These are phyloP conservation scores for Caenorhabditis wallacei DNA, from an alignment of 2,888 invertebrate species.

Conservation along the genomic window DNA sequence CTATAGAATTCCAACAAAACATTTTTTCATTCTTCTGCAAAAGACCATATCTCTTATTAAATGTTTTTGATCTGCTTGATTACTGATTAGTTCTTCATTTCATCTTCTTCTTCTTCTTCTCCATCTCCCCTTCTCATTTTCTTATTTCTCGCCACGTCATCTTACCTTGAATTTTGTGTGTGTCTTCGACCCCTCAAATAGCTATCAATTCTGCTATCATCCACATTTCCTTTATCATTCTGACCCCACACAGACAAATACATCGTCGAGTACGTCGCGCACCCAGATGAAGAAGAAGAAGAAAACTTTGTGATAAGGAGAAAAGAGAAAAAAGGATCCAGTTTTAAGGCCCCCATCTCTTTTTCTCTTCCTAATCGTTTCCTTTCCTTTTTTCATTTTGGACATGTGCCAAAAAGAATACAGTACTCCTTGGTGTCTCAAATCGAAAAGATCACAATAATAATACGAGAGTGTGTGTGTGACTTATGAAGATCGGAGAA, in stretches of 20 bases:
- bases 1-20: slow-evolving; percentile 41
- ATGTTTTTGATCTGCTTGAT: slow-evolving; percentile 39
- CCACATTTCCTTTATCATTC: slow-evolving; percentile 32
- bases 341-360: slow-evolving; percentile 24
- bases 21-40: background rate
- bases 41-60: background rate
- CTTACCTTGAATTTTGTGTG: slow-evolving; percentile 23
- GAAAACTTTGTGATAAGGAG: slow-evolving; percentile 11
- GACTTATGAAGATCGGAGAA: slow-evolving; percentile 39
- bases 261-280: slow-evolving; percentile 43
- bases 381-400: slow-evolving; percentile 2
- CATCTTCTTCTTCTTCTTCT: slow-evolving; percentile 12
- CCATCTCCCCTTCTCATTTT: too few species aligned
- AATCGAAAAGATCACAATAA: slow-evolving; percentile 26
- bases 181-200: background rate
- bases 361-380: background rate
- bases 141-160: slow-evolving; percentile 29
- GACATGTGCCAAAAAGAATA: slow-evolving; percentile 35
- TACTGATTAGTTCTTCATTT: slow-evolving; percentile 11
- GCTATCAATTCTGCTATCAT: slow-evolving; percentile 24
- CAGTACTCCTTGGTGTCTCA: slow-evolving; percentile 23
- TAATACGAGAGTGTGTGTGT: background rate
- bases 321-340: slow-evolving; percentile 12
- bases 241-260: slow-evolving; percentile 37
- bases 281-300: slow-evolving; percentile 45